Conservation (phyloP, 2,797 vertebrate genomes). For the Pteronotus mesoamericanus region DNA sequence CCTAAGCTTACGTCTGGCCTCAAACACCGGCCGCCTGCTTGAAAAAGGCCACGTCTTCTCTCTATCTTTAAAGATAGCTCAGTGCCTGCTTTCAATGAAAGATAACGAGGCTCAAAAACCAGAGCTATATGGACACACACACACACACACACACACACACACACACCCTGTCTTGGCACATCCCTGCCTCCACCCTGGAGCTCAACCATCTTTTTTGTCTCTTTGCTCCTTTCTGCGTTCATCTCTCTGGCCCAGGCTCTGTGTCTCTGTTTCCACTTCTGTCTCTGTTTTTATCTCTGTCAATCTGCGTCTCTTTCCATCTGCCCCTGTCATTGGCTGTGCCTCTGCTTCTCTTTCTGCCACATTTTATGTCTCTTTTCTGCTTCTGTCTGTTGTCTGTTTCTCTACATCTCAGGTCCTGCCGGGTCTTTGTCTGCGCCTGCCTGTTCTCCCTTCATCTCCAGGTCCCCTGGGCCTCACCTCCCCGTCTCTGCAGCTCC, state of each 20-base stretch:
- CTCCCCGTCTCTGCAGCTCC: not conserved
- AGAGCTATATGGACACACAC: not conserved
- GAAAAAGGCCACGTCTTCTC: not conserved
- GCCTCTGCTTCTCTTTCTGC: not conserved
- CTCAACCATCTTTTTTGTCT: not conserved
- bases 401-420: not conserved
- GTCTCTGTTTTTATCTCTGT: not conserved
- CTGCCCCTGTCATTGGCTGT: not conserved
- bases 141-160: not conserved
- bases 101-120: not conserved
- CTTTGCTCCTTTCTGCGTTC: not conserved
- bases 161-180: not conserved
- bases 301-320: not conserved
- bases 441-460: not conserved
- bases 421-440: not conserved
- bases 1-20: not conserved
- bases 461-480: not conserved
- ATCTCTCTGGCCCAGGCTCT: not conserved
- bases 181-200: not conserved
- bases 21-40: not conserved
- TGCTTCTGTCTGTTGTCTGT: not conserved
- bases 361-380: not conserved
- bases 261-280: not conserved
- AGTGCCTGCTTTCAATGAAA: not conserved
- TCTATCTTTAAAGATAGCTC: not conserved